Base-by-base conservation (phyloP, 2,888 invertebrate genomes). In the Conchocele bisecta region DNA sequence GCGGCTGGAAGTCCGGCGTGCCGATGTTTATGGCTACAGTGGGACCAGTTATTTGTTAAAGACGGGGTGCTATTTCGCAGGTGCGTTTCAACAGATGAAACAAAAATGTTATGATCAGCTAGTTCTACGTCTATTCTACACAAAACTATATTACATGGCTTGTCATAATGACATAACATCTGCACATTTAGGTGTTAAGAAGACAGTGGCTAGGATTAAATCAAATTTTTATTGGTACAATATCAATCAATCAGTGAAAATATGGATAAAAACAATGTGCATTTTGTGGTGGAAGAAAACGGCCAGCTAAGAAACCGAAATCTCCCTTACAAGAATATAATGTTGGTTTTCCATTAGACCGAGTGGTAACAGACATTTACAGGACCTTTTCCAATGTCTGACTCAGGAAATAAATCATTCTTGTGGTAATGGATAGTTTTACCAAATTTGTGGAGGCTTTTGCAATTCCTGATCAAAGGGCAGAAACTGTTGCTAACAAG, bases 271-370 rank as follows among this genome's bases (percentile, higher is more conserved):
- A 26, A 17, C 13, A 48, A 9, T 61, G 69, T 61, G 35, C 35
- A 15, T 50, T 39, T 41, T 63, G 69, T 50, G 39, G 48, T 11
- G 28, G 24, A 29, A 15, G 61, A 1, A 69, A 69, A 35, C 29
- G 63, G 29, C 57, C 69, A 6, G 22, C 24, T 20, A 39, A 41
- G 50, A 56, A 35, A 33, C 44, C 61, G 13, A 56, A 41, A 13
- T 33, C 29, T 17, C 54, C 48, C 6, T 31, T 61, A 31, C 17
- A 17, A 7, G 41, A 57, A 42, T 69, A 69, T 44, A 37, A 50
- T 17, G 69, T 63, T 9, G 42, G 44, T 24, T 22, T 31, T 9
- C 79, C 83, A 13, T 75, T 82, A 58, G 69, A 82, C 29, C 53
- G 74, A 28, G 26, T 81, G 0, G 39, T 64, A 7, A 64, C 74